Evolutionary conservation across 2,113 vertebrate genomes (phyloP).

Genomic region (Tauraco erythrolophus): DNA sequence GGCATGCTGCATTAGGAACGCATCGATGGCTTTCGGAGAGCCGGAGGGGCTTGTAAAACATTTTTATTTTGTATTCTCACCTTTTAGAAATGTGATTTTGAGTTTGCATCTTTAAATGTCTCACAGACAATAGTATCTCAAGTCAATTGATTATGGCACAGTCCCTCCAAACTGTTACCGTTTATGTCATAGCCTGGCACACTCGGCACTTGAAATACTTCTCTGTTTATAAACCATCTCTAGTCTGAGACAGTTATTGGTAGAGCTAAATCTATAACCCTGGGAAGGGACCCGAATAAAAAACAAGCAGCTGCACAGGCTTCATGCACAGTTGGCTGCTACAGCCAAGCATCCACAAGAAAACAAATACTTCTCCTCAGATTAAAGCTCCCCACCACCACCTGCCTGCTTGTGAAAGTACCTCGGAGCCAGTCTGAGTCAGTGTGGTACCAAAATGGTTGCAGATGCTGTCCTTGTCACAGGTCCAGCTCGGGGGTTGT

Average conservation of each 20-base stretch:
- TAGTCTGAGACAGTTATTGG: neutral
- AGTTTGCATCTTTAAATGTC: neutral
- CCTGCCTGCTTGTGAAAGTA: neutral
- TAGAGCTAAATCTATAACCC: neutral
- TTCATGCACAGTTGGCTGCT: neutral
- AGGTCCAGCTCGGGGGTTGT: neutral
- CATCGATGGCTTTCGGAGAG: neutral
- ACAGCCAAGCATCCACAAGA: neutral
- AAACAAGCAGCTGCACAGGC: neutral
- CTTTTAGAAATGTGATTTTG: neutral
- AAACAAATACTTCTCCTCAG: constrained; percentile 1
- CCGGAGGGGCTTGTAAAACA: neutral
- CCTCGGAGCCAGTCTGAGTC: neutral
- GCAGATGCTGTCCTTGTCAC: constrained; percentile 21
- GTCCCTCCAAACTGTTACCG: neutral
- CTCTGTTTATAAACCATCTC: neutral
- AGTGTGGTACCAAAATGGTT: neutral
- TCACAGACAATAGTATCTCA: neutral
- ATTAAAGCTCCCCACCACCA: neutral
- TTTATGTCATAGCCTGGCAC: neutral
- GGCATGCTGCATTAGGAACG: neutral
- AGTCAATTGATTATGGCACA: neutral
- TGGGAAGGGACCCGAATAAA: neutral
- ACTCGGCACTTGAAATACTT: neutral
- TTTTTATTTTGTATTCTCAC: neutral